A percentile compares a stretch with the other conserved stretches of the same genome.
Conservation (phyloP, 2,113 vertebrate species). For the Antigone vipio region DNA sequence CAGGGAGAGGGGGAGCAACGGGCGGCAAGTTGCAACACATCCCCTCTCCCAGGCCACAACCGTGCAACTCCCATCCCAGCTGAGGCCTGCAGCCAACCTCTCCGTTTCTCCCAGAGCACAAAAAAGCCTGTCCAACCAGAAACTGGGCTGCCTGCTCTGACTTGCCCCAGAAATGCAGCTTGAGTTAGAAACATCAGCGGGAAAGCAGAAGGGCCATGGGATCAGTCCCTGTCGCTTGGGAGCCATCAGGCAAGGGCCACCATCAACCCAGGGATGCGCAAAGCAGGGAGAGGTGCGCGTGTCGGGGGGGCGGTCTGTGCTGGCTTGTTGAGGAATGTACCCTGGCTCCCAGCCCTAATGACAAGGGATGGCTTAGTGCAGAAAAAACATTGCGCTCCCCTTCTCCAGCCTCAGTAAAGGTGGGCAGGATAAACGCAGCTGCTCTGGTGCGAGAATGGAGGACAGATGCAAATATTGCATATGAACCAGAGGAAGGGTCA, state of each 20-base stretch:
- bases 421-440: neutral
- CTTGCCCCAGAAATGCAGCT: slow-evolving; percentile 58
- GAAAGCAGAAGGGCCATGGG: neutral
- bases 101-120: neutral
- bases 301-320: neutral
- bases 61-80: slow-evolving; percentile 36
- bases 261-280: neutral
- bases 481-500: neutral
- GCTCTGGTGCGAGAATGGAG: neutral
- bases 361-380: neutral
- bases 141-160: slow-evolving; percentile 51
- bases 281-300: neutral
- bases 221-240: neutral
- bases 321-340: neutral
- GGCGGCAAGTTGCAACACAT: slow-evolving; percentile 66
- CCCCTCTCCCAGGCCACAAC: slow-evolving; percentile 34
- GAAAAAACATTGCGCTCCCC: neutral
- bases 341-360: neutral
- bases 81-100: neutral
- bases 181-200: neutral
- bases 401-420: neutral
- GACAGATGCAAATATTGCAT: neutral
- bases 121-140: slow-evolving; percentile 73
- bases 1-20: neutral
- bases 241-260: neutral